Evolutionary conservation across 2,797 vertebrate species (phyloP).

Genomic region (Labroides dimidiatus): DNA sequence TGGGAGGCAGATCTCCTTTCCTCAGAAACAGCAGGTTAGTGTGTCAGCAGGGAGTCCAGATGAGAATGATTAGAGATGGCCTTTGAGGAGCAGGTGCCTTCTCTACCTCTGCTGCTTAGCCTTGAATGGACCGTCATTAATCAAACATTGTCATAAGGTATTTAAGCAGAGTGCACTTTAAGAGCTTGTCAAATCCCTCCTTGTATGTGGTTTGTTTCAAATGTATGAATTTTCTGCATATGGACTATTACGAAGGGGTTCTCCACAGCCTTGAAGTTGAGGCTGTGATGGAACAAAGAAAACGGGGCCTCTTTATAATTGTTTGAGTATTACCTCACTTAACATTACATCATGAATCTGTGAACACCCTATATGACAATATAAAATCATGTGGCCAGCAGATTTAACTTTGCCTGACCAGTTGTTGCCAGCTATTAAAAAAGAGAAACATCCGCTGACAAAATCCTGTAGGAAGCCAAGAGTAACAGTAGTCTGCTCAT

Average conservation of each 20-base stretch:
- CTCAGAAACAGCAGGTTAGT: constrained; percentile 87
- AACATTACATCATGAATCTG: constrained; percentile 76
- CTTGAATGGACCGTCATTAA: constrained; percentile 76
- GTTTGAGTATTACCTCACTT: constrained; percentile 80
- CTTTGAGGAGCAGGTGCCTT: constrained; percentile 87
- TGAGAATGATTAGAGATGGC: constrained; percentile 90
- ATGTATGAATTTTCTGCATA: constrained; percentile 45
- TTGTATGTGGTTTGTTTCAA: constrained; percentile 74
- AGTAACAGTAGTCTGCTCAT: constrained; percentile 72
- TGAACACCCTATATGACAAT: constrained; percentile 63
- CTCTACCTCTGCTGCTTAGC: constrained; percentile 71
- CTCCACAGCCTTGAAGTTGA: constrained; percentile 57
- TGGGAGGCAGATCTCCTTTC: constrained; percentile 85
- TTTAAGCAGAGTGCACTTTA: constrained; percentile 77
- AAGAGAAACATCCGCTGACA: constrained; percentile 51
- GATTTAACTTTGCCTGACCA: constrained; percentile 60
- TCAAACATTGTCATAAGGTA: constrained; percentile 78
- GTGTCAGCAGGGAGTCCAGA: constrained; percentile 86
- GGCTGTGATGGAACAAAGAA: constrained; percentile 30
- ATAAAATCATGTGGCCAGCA: constrained; percentile 63
- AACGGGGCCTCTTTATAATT: constrained; percentile 75
- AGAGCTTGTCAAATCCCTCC: constrained; percentile 69
- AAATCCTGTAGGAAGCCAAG: constrained; percentile 67
- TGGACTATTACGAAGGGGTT: constrained; percentile 47
- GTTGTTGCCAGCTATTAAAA: constrained; percentile 63